These are phyloP conservation scores for Rhegmatorhina hoffmannsi DNA, from an alignment of 2,113 vertebrate genomes.

Conservation along the genomic window DNA sequence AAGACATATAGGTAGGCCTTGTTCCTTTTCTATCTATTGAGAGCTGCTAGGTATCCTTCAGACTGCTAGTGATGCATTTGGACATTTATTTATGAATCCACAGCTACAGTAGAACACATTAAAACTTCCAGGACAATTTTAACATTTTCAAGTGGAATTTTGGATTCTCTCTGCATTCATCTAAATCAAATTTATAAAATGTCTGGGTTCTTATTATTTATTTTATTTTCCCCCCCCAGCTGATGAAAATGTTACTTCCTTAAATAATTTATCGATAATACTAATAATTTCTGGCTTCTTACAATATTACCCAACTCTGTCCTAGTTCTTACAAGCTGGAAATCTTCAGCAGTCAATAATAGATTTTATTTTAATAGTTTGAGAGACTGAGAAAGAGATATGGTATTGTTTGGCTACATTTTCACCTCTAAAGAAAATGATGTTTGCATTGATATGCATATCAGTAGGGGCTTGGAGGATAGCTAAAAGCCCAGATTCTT, in stretches of 20 bases:
- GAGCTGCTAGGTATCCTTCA: neutral
- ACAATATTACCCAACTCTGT: neutral
- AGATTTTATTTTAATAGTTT: neutral
- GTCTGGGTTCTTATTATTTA: fast-evolving
- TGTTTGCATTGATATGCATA: neutral
- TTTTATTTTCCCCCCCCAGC: neutral
- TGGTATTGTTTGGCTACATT: neutral
- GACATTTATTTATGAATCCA: neutral
- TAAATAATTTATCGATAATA: neutral
- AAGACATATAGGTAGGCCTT: neutral
- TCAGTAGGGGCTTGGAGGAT: neutral
- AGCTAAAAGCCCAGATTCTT: neutral
- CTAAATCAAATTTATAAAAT: neutral
- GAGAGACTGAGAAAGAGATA: neutral
- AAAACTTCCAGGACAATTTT: neutral
- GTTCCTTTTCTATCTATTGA: neutral
- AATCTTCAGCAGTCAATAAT: neutral
- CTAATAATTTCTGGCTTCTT: neutral
- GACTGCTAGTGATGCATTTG: neutral
- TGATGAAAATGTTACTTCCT: neutral
- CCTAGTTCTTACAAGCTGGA: neutral
- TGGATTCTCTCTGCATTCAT: neutral
- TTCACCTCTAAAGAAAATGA: neutral
- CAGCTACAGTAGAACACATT: neutral
- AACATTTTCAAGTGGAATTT: neutral